These are phyloP conservation scores for Arbacia lixula DNA, from an alignment of 53 echinoderm and acorn worm genomes.

Conservation along the genomic window DNA sequence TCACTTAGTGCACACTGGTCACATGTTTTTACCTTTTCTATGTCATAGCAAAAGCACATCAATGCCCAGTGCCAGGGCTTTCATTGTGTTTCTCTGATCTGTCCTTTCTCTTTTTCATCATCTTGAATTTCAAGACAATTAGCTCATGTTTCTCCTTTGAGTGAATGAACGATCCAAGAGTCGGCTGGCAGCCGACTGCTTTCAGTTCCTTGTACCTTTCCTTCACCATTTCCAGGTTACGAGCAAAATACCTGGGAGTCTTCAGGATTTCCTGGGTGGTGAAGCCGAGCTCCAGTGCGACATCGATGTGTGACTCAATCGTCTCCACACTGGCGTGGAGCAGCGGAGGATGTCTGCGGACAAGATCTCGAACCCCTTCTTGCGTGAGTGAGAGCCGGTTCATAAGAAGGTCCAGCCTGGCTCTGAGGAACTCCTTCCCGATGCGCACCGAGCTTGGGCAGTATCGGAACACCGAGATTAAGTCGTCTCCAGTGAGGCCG, in stretches of 20 bases:
- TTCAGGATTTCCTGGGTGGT: constrained; percentile 16
- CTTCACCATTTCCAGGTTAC: constrained; percentile 11
- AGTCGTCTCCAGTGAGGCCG: constrained; percentile 63
- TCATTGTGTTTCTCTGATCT: too few species aligned
- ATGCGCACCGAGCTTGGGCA: constrained; percentile 80
- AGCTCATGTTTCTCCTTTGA: constrained; percentile 40
- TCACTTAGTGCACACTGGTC: too few species aligned
- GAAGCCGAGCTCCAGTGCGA: constrained; percentile 41
- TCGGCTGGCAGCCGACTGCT: constrained; percentile 39
- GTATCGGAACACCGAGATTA: constrained; percentile 74
- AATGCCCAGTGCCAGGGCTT: too few species aligned
- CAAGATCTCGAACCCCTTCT: constrained; percentile 31
- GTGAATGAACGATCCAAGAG: constrained; percentile 37
- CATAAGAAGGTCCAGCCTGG: constrained; percentile 57
- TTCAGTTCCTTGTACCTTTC: constrained; percentile 34
- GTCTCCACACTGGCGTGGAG: constrained; percentile 44
- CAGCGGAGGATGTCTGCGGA: constrained; percentile 46
- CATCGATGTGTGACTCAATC: constrained; percentile 40
- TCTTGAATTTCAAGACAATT: constrained; percentile 29
- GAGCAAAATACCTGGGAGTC: constrained; percentile 36
- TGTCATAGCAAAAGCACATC: too few species aligned
- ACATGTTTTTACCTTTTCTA: too few species aligned
- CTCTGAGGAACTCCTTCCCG: constrained; percentile 70
- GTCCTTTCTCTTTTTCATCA: constrained; percentile 1
- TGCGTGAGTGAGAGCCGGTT: constrained; percentile 51